Conservation (phyloP, 2,797 vertebrate species). For the Pogoniulus pusillus region DNA sequence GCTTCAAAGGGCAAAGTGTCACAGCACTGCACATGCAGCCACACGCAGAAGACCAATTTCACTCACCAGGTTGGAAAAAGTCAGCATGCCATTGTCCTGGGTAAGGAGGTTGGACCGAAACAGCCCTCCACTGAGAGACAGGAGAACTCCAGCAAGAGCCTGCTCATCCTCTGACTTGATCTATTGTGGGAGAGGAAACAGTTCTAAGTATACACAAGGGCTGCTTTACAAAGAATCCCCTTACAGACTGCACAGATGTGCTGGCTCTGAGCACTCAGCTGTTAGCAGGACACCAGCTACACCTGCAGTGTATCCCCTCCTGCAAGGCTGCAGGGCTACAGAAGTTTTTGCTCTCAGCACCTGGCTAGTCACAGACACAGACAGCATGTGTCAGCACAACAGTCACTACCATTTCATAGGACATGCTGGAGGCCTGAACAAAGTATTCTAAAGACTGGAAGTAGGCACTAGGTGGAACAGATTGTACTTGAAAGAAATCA, state of each 20-base stretch:
- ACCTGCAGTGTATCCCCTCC: background rate
- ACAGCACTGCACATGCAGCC: background rate
- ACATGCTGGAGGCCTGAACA: background rate
- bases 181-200: slow-evolving; percentile 66
- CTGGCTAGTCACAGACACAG: background rate
- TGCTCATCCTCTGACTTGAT: slow-evolving; percentile 91
- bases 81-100: slow-evolving; percentile 92
- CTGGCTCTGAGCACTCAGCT: background rate
- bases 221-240: fast-evolving
- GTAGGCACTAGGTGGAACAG: background rate
- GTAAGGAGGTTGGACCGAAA: slow-evolving; percentile 97
- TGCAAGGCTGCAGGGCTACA: background rate
- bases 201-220: background rate
- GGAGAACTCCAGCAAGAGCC: slow-evolving; percentile 92
- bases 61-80: slow-evolving; percentile 93
- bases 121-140: slow-evolving; percentile 94
- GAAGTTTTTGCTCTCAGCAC: background rate
- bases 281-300: background rate
- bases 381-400: background rate
- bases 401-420: background rate
- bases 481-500: background rate
- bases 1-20: background rate
- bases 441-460: background rate
- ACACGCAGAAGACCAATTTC: background rate
- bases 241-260: background rate